Evolutionary conservation across 2,888 invertebrate genomes (phyloP).

Genomic region (Itoplectis maculator): DNA sequence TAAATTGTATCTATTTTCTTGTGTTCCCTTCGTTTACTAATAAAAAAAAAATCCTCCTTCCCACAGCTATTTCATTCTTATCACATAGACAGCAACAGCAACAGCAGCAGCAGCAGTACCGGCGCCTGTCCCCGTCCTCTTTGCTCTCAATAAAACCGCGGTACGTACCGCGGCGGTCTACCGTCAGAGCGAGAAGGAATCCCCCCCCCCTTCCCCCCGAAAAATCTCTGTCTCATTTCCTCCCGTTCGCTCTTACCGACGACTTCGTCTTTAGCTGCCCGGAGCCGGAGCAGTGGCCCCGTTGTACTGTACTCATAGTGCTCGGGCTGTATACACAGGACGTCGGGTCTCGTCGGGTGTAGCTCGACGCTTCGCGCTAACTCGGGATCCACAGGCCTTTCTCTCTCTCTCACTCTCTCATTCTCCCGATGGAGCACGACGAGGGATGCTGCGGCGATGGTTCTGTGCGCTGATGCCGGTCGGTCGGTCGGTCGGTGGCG

Average conservation of each 20-base stretch:
- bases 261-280: conserved; percentile 60
- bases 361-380: neutral
- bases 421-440: conserved; percentile 27
- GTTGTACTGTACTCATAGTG: neutral
- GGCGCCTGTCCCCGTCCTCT: conserved; percentile 27
- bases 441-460: conserved; percentile 78
- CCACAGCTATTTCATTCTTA: conserved; percentile 34
- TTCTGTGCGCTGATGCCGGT: conserved; percentile 30
- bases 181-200: conserved; percentile 35
- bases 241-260: conserved; percentile 60
- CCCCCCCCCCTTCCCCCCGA: conserved; percentile 20
- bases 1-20: no score
- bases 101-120: neutral
- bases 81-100: neutral
- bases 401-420: no score
- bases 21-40: no score
- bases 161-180: conserved; percentile 31
- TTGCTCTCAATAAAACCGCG: conserved; percentile 30
- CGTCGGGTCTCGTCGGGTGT: neutral
- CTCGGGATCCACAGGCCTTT: conserved; percentile 25
- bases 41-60: conserved; percentile 28
- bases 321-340: neutral
- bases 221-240: conserved; percentile 41
- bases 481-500: conserved; percentile 63
- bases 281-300: neutral